These are phyloP conservation scores for Anguilla marmorata DNA, from an alignment of 2,797 vertebrate species.

Conservation along the genomic window DNA sequence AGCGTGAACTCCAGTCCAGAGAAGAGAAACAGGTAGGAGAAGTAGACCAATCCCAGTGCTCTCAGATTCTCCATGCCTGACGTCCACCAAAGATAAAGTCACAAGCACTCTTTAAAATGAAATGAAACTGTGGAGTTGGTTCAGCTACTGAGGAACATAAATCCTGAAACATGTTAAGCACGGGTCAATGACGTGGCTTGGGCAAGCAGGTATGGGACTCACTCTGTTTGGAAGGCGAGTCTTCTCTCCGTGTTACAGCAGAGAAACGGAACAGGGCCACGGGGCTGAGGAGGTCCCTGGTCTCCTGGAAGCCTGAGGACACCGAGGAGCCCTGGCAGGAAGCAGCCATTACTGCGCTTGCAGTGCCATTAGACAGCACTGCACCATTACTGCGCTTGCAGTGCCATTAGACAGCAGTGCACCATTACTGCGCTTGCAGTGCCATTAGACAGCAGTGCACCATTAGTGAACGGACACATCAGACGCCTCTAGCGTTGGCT, in stretches of 20 bases:
- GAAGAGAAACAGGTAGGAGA: conserved; percentile 94
- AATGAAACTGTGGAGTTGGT: neutral
- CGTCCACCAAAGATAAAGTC: conserved; percentile 25
- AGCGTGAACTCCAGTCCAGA: conserved; percentile 93
- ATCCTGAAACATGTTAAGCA: neutral
- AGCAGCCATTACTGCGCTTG: neutral
- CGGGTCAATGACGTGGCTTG: neutral
- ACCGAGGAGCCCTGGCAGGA: conserved; percentile 67
- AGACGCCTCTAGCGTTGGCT: neutral
- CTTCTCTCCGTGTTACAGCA: conserved; percentile 75
- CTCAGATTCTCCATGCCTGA: conserved; percentile 81
- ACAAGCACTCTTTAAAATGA: neutral
- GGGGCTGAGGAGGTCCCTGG: conserved; percentile 83
- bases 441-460: neutral
- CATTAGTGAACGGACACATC: neutral
- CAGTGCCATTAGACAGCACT: neutral
- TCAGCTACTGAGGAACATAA: neutral
- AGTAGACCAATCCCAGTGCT: conserved; percentile 85
- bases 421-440: neutral
- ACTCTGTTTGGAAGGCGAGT: conserved; percentile 75
- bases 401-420: neutral
- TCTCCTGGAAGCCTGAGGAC: conserved; percentile 65
- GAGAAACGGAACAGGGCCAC: conserved; percentile 85
- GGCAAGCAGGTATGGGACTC: conserved; percentile 48
- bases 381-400: neutral